These are phyloP conservation scores for Upupa epops DNA, from an alignment of 2,113 vertebrate genomes.

Conservation along the genomic window DNA sequence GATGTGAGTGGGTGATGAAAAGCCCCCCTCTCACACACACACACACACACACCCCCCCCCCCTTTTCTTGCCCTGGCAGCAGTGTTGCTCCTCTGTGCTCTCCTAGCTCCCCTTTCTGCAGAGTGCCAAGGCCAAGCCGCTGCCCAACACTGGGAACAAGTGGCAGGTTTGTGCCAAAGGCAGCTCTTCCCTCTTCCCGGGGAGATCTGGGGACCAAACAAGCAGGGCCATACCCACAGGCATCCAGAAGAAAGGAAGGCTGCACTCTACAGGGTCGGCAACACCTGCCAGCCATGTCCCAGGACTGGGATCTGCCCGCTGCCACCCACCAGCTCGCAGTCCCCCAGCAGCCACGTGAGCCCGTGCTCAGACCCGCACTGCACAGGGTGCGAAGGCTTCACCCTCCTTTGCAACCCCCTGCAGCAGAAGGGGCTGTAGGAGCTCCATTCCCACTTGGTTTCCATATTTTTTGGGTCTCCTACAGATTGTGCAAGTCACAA, in stretches of 20 bases:
- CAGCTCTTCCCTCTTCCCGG: not conserved
- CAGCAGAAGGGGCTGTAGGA: not conserved
- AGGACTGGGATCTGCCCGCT: not conserved
- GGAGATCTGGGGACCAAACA: not conserved
- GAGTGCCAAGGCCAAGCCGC: not conserved
- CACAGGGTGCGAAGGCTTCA: not conserved
- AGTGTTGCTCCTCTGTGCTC: not conserved
- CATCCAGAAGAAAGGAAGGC: not conserved
- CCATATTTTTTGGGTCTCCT: not conserved
- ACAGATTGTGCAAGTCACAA: slow-evolving; percentile 37
- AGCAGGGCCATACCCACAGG: not conserved
- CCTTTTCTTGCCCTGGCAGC: not conserved
- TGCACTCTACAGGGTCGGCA: not conserved
- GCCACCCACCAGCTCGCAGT: not conserved
- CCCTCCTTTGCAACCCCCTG: not conserved
- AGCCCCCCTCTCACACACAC: not conserved
- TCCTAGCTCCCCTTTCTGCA: not conserved
- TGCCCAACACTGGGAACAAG: not conserved
- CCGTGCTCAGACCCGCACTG: not conserved
- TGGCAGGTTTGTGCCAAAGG: rapidly evolving
- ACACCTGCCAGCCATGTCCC: not conserved
- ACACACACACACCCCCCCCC: too few species aligned
- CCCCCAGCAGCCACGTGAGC: not conserved
- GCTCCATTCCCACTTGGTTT: not conserved
- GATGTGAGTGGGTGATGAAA: not conserved